phyloP scores from a whole-genome alignment of 2,888 invertebrate genomes.

The Sycophila texana region DNA sequence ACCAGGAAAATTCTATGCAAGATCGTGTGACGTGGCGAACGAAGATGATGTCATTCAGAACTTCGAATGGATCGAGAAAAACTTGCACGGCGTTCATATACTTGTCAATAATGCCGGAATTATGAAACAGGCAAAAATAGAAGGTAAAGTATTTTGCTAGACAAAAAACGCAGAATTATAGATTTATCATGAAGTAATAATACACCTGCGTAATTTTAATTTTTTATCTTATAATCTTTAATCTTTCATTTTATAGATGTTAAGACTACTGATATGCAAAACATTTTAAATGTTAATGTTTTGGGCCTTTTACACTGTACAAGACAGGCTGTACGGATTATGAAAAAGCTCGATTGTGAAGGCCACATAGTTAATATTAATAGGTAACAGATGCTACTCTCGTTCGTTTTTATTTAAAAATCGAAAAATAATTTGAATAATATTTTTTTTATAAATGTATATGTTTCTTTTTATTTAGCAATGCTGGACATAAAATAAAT shows the following conservation, averaged over 20 bases:
- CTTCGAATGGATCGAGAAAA: constrained; percentile 68
- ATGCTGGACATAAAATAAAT: constrained; percentile 75
- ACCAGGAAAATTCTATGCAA: constrained; percentile 66
- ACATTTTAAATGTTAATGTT: constrained; percentile 62
- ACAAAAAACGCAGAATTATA: neutral
- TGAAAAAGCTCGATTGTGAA: constrained; percentile 62
- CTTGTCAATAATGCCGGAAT: constrained; percentile 73
- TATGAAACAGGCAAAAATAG: constrained; percentile 16
- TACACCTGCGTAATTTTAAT: too few species aligned
- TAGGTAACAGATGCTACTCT: constrained; percentile 56
- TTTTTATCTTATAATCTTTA: neutral
- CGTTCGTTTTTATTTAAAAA: neutral
- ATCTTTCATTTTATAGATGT: constrained; percentile 8
- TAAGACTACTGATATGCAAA: constrained; percentile 33
- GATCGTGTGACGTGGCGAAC: constrained; percentile 65
- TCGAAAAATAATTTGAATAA: neutral
- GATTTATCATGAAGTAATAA: neutral
- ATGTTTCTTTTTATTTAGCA: constrained; percentile 63
- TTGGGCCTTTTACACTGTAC: constrained; percentile 65
- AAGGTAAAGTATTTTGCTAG: constrained; percentile 17
- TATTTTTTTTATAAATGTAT: neutral
- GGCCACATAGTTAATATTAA: constrained; percentile 65
- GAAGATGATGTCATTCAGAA: constrained; percentile 66
- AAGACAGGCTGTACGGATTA: constrained; percentile 61
- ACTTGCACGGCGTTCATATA: constrained; percentile 69